Conservation (phyloP, 2,797 vertebrate species). For the Antrozous pallidus region DNA sequence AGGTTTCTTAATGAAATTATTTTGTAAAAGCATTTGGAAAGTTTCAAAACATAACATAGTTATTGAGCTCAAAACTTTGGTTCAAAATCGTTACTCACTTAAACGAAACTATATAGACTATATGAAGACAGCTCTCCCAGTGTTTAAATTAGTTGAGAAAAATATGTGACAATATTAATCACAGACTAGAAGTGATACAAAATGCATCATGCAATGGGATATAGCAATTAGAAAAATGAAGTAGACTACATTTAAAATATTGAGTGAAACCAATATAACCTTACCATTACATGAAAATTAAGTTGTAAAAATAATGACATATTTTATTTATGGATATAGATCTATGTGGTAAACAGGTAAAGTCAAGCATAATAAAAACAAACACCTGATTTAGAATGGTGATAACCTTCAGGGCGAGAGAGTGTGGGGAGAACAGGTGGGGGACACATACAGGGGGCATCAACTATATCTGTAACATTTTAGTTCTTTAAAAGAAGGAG, state of each 20-base stretch:
- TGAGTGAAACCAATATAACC: background rate
- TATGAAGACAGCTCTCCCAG: background rate
- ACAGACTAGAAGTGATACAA: background rate
- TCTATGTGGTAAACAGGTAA: background rate
- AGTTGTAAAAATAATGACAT: background rate
- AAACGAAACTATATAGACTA: background rate
- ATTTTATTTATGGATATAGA: background rate
- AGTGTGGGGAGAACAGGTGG: accelerated
- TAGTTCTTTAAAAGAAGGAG: constrained; percentile 4
- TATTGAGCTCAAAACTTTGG: background rate
- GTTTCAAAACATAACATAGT: background rate
- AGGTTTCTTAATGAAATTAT: background rate
- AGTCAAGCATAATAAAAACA: background rate
- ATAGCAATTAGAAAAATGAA: background rate
- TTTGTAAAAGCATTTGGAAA: background rate
- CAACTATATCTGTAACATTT: background rate
- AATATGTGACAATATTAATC: background rate
- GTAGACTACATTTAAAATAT: background rate
- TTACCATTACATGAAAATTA: background rate
- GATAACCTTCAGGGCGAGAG: background rate
- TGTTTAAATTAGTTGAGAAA: constrained; percentile 10
- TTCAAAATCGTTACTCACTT: background rate
- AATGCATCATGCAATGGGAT: background rate
- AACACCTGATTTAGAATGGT: background rate
- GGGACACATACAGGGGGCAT: background rate